Evolutionary conservation across 2,888 invertebrate species (phyloP), one percentile per base, ranked within the genome.

Genomic region (Tryphoninae sp.): DNA sequence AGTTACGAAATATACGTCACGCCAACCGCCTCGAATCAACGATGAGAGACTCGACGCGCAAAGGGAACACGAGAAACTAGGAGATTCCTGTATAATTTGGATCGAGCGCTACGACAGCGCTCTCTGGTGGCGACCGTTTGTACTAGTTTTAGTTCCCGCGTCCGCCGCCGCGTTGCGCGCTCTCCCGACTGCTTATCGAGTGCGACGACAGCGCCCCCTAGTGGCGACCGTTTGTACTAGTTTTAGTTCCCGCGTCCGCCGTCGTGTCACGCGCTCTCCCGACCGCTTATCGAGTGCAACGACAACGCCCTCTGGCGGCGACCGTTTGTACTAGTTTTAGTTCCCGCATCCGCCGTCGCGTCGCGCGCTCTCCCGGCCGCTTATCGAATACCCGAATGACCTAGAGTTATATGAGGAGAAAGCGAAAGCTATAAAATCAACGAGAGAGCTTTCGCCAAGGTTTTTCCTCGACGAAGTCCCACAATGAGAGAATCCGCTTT

Each of bases 1-100:
- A 4, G 49, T 87, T 87, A 86, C 86, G 87, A 86, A 86, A 87
- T 86, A 86, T 82, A 62, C 26, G 71, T 45, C 61, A 51, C 49
- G 61, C 62, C 45, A 22, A 51, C 62, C 26, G 65, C 26, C 13
- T 53, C 42, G 45, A 62, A 55, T 67, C 59, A 69, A 33, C 33
- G 51, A 68, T 40, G 23, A 67, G 78, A 59, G 58, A 42, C 22
- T 45, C 13, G 59, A 26, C 7, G 51, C 2, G 42, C 6, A 45
- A 55, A 19, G 26, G 40, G 59, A 13, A 42, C 19, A 22, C 22
- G 71, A 1, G 49, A 65, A 68, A 62, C 55, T 33, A 33, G 33
- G 4, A 33, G 33, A 33, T 2, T 16, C 8, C 4, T 61, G 61
- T 45, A 22, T 59, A 22, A 23, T 49, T 71, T 33, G 9, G 9